A percentile compares a stretch with the other conserved stretches of the same genome.
Conservation (phyloP, 2,888 invertebrate species). For the Hemaris fuciformis region DNA sequence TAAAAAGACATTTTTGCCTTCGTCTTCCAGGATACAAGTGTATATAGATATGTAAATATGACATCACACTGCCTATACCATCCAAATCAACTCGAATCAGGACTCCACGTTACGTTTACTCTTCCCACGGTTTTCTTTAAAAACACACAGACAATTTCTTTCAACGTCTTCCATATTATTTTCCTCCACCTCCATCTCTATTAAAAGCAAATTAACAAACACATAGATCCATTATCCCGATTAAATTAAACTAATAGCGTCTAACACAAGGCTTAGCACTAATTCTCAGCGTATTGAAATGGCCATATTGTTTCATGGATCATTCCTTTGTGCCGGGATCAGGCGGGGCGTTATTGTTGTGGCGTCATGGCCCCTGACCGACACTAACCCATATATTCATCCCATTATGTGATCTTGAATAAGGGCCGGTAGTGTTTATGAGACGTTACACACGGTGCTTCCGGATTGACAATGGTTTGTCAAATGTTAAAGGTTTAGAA, state of each 20-base stretch:
- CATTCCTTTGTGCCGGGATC: conserved; percentile 51
- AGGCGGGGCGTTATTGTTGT: conserved; percentile 61
- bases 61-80: too few relatives aligned
- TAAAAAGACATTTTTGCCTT: too few relatives aligned
- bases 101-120: too few relatives aligned
- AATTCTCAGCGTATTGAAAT: conserved; percentile 32
- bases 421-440: conserved; percentile 40
- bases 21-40: too few relatives aligned
- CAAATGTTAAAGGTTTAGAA: too few relatives aligned
- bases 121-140: too few relatives aligned
- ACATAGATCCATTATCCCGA: conserved; percentile 8
- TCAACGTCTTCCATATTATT: too few relatives aligned
- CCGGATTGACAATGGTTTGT: background rate
- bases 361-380: conserved; percentile 65
- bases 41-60: too few relatives aligned
- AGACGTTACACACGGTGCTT: conserved; percentile 33
- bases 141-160: background rate
- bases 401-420: conserved; percentile 71
- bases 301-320: conserved; percentile 25
- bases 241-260: conserved; percentile 16
- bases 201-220: background rate
- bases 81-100: too few relatives aligned
- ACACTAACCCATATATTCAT: conserved; percentile 72
- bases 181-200: background rate
- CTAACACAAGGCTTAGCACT: conserved; percentile 17